Evolutionary conservation across 2,888 invertebrate genomes (phyloP).

Genomic region (Teinopalpus imperialis): DNA sequence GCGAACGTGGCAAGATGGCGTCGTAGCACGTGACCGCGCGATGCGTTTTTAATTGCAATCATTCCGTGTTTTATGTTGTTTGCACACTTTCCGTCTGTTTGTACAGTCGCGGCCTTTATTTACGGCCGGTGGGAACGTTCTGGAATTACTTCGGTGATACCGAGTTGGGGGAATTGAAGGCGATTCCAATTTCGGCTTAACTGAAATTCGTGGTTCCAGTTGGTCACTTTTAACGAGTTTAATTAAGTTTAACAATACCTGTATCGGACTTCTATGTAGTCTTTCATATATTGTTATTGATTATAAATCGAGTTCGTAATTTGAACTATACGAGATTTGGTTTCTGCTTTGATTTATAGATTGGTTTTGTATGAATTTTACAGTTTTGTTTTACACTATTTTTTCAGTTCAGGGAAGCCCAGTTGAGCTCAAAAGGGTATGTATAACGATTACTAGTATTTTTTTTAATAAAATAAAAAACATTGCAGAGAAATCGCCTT

Average conservation of each 20-base stretch:
- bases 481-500: too few species aligned
- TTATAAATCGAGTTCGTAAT: too few species aligned
- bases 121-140: slow-evolving; percentile 72
- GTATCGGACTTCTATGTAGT: slow-evolving; percentile 3
- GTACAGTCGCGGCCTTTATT: slow-evolving; percentile 68
- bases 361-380: too few species aligned
- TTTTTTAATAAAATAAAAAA: too few species aligned
- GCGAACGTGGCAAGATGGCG: slow-evolving; percentile 61
- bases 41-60: slow-evolving; percentile 82
- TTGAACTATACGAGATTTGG: too few species aligned
- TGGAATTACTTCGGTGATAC: slow-evolving; percentile 37
- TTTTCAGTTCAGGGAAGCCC: too few species aligned
- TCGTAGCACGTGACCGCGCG: slow-evolving; percentile 65
- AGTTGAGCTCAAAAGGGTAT: too few species aligned
- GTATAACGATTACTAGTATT: too few species aligned
- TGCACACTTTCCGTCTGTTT: slow-evolving; percentile 71
- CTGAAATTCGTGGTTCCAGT: slow-evolving; percentile 12
- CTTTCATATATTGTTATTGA: too few species aligned
- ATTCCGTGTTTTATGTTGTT: slow-evolving; percentile 81
- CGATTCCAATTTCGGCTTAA: slow-evolving; percentile 19
- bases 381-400: too few species aligned
- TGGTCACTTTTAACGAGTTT: slow-evolving; percentile 26
- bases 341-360: too few species aligned
- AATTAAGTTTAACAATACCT: slow-evolving; percentile 18
- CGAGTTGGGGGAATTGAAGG: slow-evolving; percentile 24